Base-by-base conservation (phyloP, 2,888 invertebrate species). In the Xylota sylvarum region DNA sequence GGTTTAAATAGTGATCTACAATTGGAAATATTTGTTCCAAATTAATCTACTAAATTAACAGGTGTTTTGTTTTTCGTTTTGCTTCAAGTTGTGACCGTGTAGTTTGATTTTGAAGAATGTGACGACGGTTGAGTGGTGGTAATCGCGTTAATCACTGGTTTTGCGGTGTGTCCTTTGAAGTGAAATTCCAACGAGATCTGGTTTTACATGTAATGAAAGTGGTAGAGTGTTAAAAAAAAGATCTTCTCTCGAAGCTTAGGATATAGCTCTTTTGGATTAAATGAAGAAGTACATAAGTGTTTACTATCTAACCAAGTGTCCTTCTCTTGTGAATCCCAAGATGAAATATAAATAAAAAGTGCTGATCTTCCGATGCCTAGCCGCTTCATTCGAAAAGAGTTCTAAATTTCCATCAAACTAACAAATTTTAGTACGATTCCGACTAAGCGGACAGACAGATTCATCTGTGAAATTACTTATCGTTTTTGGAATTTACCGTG, bases 141-240 rank as follows among this genome's bases (percentile, higher is more conserved):
- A 5, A 64, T 64, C 12, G 46, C 17, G 14, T 14, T 17, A 5
- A n/a, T 35, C 23, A 52, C 5, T 23, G 50, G 10, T 7, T 27
- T 50, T 35, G 52, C 64, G 52, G 64, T 32, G 64, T 32, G 23
- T 62, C 50, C 48, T 60, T 73, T 60, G 60, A 62, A 40, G 72
- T 60, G n/a, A 12, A 7, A n/a, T 32, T 50, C 27, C 27, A 52
- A 40, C 37, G 19, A n/a, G 2, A 6, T 14, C n/a, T n/a, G 9
- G 4, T 14, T n/a, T 4, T 5, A n/a, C n/a, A n/a, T n/a, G n/a
- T 14, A 14, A 14, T 4, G 10, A 40, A 43, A 43, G 14, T 43
- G 14, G 4, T 0, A n/a, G 4, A 43, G 40, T 5, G 1, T n/a
- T 43, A 1, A 5, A 43, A 6, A 43, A 10, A 10, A 12, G 12